A percentile compares a stretch with the other conserved stretches of the same genome.
Evolutionary conservation across 2,797 vertebrate genomes (phyloP).

Genomic region (Eulemur mongoz): DNA sequence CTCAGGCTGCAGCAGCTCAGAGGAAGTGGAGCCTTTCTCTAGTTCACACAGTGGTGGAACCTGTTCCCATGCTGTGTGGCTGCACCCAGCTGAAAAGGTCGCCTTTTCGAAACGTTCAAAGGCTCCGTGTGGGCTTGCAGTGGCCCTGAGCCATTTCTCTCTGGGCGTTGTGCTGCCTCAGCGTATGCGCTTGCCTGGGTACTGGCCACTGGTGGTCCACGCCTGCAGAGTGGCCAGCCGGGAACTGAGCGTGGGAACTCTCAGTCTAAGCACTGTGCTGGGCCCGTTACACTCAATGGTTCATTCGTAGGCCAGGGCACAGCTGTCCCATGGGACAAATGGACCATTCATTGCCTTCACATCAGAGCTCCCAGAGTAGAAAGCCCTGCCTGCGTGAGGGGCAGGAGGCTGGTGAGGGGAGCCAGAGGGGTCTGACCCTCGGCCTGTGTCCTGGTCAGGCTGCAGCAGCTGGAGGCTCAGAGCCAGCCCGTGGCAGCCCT

Average conservation of each 20-base stretch:
- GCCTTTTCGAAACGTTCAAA: not conserved
- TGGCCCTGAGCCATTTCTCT: not conserved
- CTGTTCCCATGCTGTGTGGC: not conserved
- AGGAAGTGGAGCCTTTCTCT: not conserved
- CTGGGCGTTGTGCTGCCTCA: too few species aligned
- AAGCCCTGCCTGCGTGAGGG: not conserved
- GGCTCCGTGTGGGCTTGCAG: not conserved
- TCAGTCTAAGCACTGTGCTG: not conserved
- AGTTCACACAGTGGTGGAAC: not conserved
- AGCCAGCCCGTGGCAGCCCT: constrained; percentile 74
- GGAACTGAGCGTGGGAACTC: not conserved
- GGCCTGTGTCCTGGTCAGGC: constrained; percentile 69
- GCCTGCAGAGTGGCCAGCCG: not conserved
- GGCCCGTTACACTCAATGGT: not conserved
- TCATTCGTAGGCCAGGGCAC: not conserved
- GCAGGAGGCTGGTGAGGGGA: not conserved
- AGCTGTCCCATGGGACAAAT: not conserved
- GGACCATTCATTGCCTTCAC: not conserved
- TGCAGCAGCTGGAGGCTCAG: constrained; percentile 76
- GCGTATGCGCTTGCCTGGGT: too few species aligned
- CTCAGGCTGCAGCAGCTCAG: not conserved
- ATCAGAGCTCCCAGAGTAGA: not conserved
- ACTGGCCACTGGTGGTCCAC: not conserved
- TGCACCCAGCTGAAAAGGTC: not conserved
- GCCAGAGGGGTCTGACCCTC: not conserved